phyloP scores from a whole-genome alignment of 1,140 invertebrate genomes.

The Procambarus virginalis region DNA sequence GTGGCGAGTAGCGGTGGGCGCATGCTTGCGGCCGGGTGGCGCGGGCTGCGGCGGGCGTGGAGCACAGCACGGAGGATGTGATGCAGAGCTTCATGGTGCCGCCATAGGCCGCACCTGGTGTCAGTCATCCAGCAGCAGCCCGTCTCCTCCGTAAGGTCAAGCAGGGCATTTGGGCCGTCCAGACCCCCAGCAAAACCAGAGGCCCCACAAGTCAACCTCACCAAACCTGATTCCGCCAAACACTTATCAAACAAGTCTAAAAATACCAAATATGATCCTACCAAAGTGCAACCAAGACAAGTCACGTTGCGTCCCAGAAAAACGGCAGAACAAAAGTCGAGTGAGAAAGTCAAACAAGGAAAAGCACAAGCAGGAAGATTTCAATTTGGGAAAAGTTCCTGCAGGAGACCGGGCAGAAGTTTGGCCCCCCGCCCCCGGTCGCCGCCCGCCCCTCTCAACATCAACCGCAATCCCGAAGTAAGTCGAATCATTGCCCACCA shows the following conservation, averaged over 20 bases:
- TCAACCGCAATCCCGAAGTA: not conserved
- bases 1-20: conserved; percentile 46
- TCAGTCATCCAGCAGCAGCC: conserved; percentile 63
- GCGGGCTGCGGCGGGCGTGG: conserved; percentile 68
- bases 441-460: not conserved
- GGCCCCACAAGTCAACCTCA: not conserved
- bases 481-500: no score
- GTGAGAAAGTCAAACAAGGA: not conserved
- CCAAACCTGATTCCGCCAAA: conserved; percentile 20
- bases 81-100: conserved; percentile 64
- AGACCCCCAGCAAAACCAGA: conserved; percentile 7
- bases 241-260: conserved; percentile 3
- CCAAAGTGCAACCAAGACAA: not conserved
- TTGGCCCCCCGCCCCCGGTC: not conserved
- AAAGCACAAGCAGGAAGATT: conserved; percentile 10
- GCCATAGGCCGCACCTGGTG: conserved; percentile 63
- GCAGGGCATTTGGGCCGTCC: conserved; percentile 37
- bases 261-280: conserved; percentile 2
- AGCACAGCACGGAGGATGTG: conserved; percentile 69
- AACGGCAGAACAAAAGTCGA: not conserved
- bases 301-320: no score
- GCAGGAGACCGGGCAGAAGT: not conserved
- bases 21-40: conserved; percentile 64
- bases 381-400: not conserved
- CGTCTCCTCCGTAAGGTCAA: conserved; percentile 48